Conservation (phyloP, 2,113 vertebrate species). For the Myotis davidii region DNA sequence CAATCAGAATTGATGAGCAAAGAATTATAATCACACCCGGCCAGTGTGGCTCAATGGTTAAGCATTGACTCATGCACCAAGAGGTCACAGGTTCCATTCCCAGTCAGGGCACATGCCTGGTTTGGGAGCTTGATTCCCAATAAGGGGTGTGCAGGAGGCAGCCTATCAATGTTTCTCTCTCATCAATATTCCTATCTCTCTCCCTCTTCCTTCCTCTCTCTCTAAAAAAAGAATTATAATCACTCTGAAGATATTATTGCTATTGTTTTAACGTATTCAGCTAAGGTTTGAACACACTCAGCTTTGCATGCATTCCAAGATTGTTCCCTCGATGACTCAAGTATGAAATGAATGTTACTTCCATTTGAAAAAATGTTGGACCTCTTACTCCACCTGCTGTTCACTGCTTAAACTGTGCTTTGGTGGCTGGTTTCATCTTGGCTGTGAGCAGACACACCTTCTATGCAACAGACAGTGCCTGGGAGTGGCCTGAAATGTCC, state of each 20-base stretch:
- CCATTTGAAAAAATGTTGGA: not conserved
- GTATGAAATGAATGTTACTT: not conserved
- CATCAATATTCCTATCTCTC: too few species aligned
- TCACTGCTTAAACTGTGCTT: not conserved
- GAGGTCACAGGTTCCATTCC: too few species aligned
- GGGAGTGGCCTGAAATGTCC: not conserved
- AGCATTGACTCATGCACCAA: too few species aligned
- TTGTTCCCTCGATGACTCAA: not conserved
- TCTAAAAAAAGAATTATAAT: not conserved
- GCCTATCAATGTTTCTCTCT: too few species aligned
- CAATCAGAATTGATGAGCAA: not conserved
- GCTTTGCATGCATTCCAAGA: not conserved
- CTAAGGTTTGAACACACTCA: not conserved
- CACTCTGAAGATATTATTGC: fast-evolving
- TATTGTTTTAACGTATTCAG: not conserved
- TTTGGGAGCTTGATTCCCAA: too few species aligned
- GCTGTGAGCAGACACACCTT: not conserved
- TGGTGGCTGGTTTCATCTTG: not conserved
- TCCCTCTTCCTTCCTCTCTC: too few species aligned
- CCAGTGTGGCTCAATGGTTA: too few species aligned
- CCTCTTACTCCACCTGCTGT: slow-evolving; percentile 69
- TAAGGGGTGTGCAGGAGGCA: too few species aligned
- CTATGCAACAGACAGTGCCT: not conserved
- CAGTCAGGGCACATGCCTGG: too few species aligned
- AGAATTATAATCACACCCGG: not conserved